Percentiles rank a stretch among this genome's conserved stretches.
These are phyloP conservation scores for Temnopleurus reevesii DNA, from an alignment of 53 echinoderm and acorn worm genomes.

Conservation along the genomic window DNA sequence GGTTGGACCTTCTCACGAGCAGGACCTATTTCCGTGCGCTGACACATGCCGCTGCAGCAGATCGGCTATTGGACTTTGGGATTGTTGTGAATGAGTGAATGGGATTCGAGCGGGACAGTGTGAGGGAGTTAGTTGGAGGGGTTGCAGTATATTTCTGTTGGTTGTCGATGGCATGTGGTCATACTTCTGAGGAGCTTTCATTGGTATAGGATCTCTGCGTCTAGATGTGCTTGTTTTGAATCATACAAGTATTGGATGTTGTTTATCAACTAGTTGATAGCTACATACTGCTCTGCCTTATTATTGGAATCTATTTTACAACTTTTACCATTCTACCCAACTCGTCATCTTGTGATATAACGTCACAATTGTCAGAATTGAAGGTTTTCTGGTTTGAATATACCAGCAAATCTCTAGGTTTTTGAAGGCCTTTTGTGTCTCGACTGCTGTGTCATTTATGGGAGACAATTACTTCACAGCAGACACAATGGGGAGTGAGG, in stretches of 20 bases:
- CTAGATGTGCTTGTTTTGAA: neutral
- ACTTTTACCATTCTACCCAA: no score
- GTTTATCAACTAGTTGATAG: neutral
- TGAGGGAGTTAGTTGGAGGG: neutral
- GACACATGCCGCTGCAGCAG: neutral
- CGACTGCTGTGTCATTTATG: neutral
- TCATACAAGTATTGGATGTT: neutral
- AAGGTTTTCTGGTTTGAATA: no score
- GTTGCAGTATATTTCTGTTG: neutral
- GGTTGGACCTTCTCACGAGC: neutral
- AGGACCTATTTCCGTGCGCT: neutral
- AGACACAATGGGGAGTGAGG: constrained; percentile 15
- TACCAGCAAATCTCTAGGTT: no score
- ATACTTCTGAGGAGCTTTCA: neutral
- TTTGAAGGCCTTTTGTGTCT: no score
- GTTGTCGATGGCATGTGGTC: neutral
- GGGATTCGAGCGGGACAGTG: neutral
- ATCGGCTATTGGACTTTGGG: no score
- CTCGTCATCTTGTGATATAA: no score
- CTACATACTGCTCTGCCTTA: neutral
- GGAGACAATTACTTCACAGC: constrained; percentile 20
- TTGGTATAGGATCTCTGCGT: neutral
- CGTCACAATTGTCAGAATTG: no score
- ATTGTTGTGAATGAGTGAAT: constrained; percentile 14
- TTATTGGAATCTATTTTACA: neutral